These are phyloP conservation scores for Eunapius fragilis DNA, from an alignment of 37 sponge, comb jelly and placozoan species.

Conservation along the genomic window DNA sequence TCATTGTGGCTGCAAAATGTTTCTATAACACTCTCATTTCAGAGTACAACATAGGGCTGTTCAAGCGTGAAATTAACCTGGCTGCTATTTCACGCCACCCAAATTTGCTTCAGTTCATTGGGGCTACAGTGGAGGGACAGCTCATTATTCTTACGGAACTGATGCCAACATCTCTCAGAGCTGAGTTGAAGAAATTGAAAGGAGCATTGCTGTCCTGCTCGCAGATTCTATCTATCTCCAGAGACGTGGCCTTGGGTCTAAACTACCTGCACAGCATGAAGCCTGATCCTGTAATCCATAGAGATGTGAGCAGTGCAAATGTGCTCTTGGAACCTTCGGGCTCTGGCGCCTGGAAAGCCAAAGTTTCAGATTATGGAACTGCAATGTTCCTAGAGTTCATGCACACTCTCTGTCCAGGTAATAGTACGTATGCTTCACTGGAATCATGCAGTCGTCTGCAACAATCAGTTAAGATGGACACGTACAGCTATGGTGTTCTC, in stretches of 20 bases:
- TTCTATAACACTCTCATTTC: constrained; percentile 32
- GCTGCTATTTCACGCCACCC: constrained; percentile 45
- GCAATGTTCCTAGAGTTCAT: neutral
- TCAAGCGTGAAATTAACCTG: constrained; percentile 58
- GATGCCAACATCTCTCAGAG: constrained; percentile 52
- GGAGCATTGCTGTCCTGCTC: neutral
- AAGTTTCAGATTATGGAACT: constrained; percentile 6
- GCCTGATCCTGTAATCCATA: constrained; percentile 7
- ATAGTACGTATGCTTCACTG: neutral
- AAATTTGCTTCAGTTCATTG: constrained; percentile 58
- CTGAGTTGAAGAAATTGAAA: neutral
- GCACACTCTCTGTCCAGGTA: neutral
- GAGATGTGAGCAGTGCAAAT: constrained; percentile 3
- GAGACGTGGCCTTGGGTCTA: neutral
- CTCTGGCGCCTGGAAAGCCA: neutral
- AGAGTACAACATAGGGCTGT: constrained; percentile 4
- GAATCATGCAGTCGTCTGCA: neutral
- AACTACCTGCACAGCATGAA: constrained; percentile 3
- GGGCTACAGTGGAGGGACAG: constrained; percentile 17
- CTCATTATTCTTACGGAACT: constrained; percentile 54
- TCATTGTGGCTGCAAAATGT: constrained; percentile 51
- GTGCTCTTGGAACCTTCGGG: neutral
- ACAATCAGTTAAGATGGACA: neutral
- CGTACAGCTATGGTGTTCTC: neutral
- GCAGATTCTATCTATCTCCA: neutral